Evolutionary conservation across 1,140 invertebrate species (phyloP), one percentile per base, ranked within the genome.

Genomic region (Drosophila persimilis): DNA sequence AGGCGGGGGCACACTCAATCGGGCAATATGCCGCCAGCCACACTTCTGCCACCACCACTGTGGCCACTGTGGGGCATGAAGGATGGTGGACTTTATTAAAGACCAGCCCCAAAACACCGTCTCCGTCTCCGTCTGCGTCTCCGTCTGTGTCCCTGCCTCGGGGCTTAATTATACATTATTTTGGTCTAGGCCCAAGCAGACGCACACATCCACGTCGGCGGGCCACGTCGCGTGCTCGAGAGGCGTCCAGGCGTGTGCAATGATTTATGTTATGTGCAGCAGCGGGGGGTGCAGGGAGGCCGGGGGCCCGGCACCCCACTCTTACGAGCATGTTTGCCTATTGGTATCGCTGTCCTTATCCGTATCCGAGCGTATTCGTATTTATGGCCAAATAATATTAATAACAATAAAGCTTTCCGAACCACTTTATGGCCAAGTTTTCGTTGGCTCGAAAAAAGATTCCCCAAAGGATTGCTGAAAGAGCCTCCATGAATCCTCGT

Each of bases 361-460:
- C 65, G 63, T 45, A 69, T 69, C 48, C 63, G 39, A 63, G 59
- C 65, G 61, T 74, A 59, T 66, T 69, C 67, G 56, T 74, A 74
- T 74, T 74, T 74, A 64, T 74, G 72, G 74, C 61, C 61, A 74
- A 74, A 74, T 74, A 74, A 74, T 74, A 74, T 74, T 74, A 74
- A 74, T 74, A 74, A 74, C 71, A 74, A 74, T 74, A 74, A 74
- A 74, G 72, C 73, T 74, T 65, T 74, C 61, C 65, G 53, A 62
- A 47, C 71, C 70, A 44, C 65, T 74, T 74, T 74, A 74, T 74
- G 72, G 50, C 54, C 61, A 73, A 65, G 71, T 74, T 74, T 65
- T 24, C 60, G 43, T 52, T 53, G 69, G 11, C 44, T 11, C 31
- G 26, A 1, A 11, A 35, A 35, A 35, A 11, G 9, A 35, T 3